Evolutionary conservation across 2,888 invertebrate species (phyloP).

Genomic region (Punctoribates punctum): DNA sequence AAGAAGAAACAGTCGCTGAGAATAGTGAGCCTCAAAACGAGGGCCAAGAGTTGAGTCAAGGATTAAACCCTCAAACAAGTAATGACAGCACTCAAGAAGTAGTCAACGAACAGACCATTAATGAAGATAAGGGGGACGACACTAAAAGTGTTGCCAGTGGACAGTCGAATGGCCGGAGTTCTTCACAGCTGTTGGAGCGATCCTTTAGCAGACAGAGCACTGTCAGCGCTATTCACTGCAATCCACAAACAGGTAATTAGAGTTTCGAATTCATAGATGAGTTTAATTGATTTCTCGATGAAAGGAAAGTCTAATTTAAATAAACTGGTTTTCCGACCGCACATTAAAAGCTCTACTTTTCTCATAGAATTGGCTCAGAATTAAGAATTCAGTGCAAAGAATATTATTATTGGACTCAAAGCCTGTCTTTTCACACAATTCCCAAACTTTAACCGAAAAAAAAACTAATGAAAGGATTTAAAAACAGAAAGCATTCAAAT

Average conservation of each 20-base stretch:
- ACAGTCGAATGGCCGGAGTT: neutral
- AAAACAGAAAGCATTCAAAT: too few relatives aligned
- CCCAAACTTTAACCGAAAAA: too few relatives aligned
- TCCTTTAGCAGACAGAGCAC: constrained; percentile 7
- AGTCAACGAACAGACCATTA: neutral
- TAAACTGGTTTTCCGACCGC: neutral
- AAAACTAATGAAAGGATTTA: too few relatives aligned
- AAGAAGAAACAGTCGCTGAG: constrained; percentile 11
- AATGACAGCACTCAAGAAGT: neutral
- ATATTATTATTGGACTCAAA: too few relatives aligned
- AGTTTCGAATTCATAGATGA: neutral
- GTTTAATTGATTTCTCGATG: neutral
- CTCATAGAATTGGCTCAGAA: neutral
- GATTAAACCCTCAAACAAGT: neutral
- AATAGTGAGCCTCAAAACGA: neutral
- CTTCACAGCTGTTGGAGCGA: neutral
- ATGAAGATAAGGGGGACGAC: neutral
- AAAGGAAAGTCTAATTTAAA: neutral
- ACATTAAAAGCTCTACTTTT: neutral
- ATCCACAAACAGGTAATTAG: neutral
- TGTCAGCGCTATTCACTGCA: neutral
- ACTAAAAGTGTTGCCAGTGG: neutral
- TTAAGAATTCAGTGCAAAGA: neutral
- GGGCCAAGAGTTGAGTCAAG: neutral
- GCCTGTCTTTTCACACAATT: too few relatives aligned